Evolutionary conservation across 2,797 vertebrate genomes (phyloP).

Genomic region (Anas bahamensis): DNA sequence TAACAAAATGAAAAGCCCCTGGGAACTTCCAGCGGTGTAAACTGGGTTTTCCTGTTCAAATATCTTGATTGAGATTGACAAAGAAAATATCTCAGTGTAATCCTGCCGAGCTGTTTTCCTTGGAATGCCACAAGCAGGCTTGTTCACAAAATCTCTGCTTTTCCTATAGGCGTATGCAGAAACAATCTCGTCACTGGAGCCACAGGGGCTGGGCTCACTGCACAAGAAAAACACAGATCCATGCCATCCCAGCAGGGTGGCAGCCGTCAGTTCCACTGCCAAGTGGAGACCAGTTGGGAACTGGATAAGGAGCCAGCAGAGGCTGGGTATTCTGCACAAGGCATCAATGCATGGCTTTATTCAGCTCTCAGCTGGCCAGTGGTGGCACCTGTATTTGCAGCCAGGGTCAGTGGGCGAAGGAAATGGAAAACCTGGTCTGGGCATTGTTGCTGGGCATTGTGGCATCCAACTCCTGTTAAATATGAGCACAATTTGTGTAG

Average conservation of each 20-base stretch:
- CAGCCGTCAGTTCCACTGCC: constrained; percentile 52
- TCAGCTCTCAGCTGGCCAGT: neutral
- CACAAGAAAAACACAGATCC: constrained; percentile 47
- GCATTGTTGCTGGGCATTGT: neutral
- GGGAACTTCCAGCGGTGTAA: constrained; percentile 58
- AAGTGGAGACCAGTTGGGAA: constrained; percentile 41
- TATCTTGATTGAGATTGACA: constrained; percentile 62
- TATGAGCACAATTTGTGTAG: neutral
- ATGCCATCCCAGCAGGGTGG: constrained; percentile 72
- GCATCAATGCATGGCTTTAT: neutral
- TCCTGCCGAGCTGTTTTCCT: constrained; percentile 75
- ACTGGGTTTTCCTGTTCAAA: constrained; percentile 64
- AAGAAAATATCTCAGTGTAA: constrained; percentile 70
- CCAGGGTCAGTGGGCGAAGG: neutral
- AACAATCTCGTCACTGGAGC: constrained; percentile 66
- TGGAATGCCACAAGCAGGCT: constrained; percentile 67
- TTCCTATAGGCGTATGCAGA: constrained; percentile 73
- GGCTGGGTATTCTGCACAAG: neutral
- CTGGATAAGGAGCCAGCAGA: constrained; percentile 23
- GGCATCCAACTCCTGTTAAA: neutral
- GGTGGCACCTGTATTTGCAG: neutral
- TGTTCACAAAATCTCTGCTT: constrained; percentile 75
- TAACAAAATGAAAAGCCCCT: constrained; percentile 38
- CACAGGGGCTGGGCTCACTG: constrained; percentile 64
- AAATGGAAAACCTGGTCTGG: neutral